phyloP scores from a whole-genome alignment of 2,113 vertebrate species.

The Peromyscus californicus region DNA sequence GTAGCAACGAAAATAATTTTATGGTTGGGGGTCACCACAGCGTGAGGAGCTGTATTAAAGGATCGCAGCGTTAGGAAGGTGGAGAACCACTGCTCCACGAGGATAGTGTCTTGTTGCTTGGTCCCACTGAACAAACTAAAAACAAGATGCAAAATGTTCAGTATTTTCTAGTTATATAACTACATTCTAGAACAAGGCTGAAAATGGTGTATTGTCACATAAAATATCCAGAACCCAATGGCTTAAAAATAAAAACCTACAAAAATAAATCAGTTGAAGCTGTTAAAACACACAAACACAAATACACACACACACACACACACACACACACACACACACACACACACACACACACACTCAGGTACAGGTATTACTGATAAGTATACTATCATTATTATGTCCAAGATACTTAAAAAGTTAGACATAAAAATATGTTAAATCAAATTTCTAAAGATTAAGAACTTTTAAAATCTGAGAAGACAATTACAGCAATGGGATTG shows the following conservation, averaged over 20 bases:
- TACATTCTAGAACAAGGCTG: slow-evolving; percentile 35
- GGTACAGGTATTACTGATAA: neutral
- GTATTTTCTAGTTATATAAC: slow-evolving; percentile 55
- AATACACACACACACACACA: neutral
- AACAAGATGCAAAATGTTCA: slow-evolving; percentile 50
- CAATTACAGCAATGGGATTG: neutral
- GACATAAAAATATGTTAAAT: neutral
- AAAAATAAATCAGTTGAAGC: slow-evolving; percentile 39
- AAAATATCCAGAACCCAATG: neutral
- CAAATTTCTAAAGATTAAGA: slow-evolving; percentile 31
- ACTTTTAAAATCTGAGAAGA: slow-evolving; percentile 28
- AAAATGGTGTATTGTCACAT: neutral
- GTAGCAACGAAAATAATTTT: neutral
- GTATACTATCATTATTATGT: neutral
- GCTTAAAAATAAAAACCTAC: neutral
- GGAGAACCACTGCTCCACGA: neutral
- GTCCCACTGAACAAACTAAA: slow-evolving; percentile 14
- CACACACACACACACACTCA: neutral
- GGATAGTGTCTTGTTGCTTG: neutral
- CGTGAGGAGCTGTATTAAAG: neutral
- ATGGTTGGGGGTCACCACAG: neutral
- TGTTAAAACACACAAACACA: neutral
- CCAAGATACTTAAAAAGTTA: slow-evolving; percentile 58
- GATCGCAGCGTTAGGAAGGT: neutral
- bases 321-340: neutral